Evolutionary conservation across 1,140 invertebrate genomes (phyloP).

Genomic region (Trachymyrmex septentrionalis): DNA sequence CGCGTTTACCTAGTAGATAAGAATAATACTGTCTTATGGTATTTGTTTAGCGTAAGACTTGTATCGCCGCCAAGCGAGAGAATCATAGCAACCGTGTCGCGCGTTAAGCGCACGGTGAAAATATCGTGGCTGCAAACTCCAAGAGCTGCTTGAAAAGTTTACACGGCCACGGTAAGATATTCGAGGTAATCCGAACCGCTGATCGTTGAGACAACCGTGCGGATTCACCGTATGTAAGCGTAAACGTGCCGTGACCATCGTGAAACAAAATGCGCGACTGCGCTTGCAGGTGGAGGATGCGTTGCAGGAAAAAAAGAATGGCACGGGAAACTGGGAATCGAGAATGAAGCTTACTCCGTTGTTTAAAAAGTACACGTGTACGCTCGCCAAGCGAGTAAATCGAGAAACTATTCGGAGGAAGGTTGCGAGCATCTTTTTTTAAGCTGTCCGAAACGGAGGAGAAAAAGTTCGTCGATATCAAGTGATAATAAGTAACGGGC

Average conservation of each 20-base stretch:
- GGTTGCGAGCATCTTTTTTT: neutral
- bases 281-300: constrained; percentile 18
- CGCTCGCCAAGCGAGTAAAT: neutral
- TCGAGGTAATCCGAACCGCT: constrained; percentile 43
- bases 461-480: neutral
- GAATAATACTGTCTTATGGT: neutral
- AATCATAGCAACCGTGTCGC: neutral
- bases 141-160: constrained; percentile 7
- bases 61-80: neutral
- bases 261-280: constrained; percentile 26
- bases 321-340: constrained; percentile 71
- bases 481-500: too few relatives aligned
- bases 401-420: neutral
- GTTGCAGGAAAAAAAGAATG: constrained; percentile 78
- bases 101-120: constrained; percentile 2
- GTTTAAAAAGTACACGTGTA: neutral
- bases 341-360: constrained; percentile 70
- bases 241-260: constrained; percentile 65
- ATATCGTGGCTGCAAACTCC: constrained; percentile 5
- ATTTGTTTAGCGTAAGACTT: constrained; percentile 13
- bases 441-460: neutral
- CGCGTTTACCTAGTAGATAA: neutral
- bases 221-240: constrained; percentile 49
- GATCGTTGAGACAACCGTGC: constrained; percentile 40
- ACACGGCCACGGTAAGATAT: neutral